Evolutionary conservation across 2,888 invertebrate genomes (phyloP), one percentile per base, ranked within the genome.

Genomic region (Habroteleia sp.): DNA sequence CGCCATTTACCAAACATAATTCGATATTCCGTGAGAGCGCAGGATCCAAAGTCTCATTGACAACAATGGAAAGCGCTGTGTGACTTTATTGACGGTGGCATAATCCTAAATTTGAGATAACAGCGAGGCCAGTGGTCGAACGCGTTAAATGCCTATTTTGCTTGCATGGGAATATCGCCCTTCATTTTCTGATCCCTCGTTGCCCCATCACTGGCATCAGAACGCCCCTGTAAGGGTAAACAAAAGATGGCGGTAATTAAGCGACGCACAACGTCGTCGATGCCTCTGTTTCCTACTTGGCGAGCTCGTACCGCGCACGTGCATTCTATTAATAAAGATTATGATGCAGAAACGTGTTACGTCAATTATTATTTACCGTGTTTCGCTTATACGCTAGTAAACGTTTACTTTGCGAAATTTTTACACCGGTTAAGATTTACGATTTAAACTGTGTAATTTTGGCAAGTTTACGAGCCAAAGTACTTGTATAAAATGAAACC

Each of bases 241-340:
- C 76, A 77, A 77, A 76, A 79, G 74, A 77, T 77, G 77, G 52
- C 46, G 73, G 76, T 79, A 79, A 79, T 79, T 79, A 78, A 79
- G 79, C 76, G 63, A 66, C 58, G 68, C 44, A 37, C 52, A 66
- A 39, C 63, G 54, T 50, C 56, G 63, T 42, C 74, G 77, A 62
- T 73, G 71, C 69, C 44, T 41, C 50, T 74, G 72, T 77, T 71
- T 73, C 75, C 77, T 63, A 75, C 52, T 56, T 39, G 25, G 8
- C 35, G 17, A 13, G 58, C 44, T 54, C 50, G 48, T 50, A 50
- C 58, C 35, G 7, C 71, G 78, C 77, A 78, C 81, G 77, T 81
- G 74, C 71, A 81, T 79, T 81, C 79, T 78, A 78, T 79, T 77
- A 66, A 58, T 73, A 76, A 76, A 77, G 73, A 80, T 80, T 74